These are phyloP conservation scores for Nothocercus nigrocapillus DNA, from an alignment of 2,113 vertebrate species.

Conservation along the genomic window DNA sequence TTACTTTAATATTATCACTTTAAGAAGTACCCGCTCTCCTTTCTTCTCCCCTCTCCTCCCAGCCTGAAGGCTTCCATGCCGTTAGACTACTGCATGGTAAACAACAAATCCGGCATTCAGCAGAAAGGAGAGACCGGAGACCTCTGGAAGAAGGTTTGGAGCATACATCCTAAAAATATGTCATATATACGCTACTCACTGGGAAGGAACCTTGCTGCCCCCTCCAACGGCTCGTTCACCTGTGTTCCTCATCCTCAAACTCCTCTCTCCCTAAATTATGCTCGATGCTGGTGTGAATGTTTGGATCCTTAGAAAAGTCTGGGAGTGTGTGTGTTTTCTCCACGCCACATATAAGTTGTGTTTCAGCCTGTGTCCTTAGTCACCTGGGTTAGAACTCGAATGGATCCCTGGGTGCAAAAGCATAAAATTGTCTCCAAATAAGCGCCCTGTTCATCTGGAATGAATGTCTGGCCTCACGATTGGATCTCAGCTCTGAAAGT, in stretches of 20 bases:
- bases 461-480: not conserved
- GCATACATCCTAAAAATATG: too few species aligned
- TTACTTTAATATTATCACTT: not conserved
- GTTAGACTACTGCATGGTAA: not conserved
- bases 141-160: too few species aligned
- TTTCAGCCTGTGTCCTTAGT: not conserved
- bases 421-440: not conserved
- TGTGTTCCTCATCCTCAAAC: too few species aligned
- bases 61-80: not conserved
- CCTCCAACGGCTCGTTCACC: too few species aligned
- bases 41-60: not conserved
- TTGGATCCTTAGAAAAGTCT: too few species aligned
- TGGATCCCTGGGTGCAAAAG: not conserved
- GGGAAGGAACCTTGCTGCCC: too few species aligned
- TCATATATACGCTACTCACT: too few species aligned
- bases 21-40: not conserved
- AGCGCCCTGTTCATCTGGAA: not conserved
- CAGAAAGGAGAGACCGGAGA: too few species aligned
- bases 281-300: too few species aligned
- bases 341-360: not conserved
- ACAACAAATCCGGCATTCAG: too few species aligned
- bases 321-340: not conserved
- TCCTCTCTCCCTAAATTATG: too few species aligned
- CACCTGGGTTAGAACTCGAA: not conserved
- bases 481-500: not conserved